Evolutionary conservation across 1,140 invertebrate genomes (phyloP).

Genomic region (Laupala kohalensis): DNA sequence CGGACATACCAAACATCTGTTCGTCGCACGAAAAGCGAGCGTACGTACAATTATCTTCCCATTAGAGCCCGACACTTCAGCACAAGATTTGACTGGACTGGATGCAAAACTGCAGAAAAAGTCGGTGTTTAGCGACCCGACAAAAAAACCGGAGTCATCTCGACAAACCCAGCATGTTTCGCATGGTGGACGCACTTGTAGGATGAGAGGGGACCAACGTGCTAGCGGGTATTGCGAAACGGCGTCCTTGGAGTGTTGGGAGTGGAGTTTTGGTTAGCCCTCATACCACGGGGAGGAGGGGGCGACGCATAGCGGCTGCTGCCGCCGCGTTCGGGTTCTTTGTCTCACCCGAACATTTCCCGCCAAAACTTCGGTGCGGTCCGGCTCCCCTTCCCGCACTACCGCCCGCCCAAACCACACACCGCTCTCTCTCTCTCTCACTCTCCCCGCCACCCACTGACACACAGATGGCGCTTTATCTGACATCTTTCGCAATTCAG

Average conservation of each 20-base stretch:
- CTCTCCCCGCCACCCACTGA: background rate
- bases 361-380: background rate
- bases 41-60: background rate
- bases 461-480: background rate
- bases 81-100: background rate
- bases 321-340: background rate
- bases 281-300: background rate
- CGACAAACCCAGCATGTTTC: background rate
- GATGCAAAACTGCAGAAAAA: background rate
- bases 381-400: no score
- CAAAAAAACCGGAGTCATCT: background rate
- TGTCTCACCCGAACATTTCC: background rate
- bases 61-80: background rate
- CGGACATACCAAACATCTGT: background rate
- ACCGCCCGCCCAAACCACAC: no score
- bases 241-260: background rate
- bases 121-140: background rate
- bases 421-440: no score
- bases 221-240: background rate
- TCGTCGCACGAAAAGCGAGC: background rate
- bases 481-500: background rate
- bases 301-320: background rate
- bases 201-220: background rate
- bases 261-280: background rate
- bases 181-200: background rate